phyloP scores from a whole-genome alignment of 2,113 vertebrate species.

The Corvus hawaiiensis region DNA sequence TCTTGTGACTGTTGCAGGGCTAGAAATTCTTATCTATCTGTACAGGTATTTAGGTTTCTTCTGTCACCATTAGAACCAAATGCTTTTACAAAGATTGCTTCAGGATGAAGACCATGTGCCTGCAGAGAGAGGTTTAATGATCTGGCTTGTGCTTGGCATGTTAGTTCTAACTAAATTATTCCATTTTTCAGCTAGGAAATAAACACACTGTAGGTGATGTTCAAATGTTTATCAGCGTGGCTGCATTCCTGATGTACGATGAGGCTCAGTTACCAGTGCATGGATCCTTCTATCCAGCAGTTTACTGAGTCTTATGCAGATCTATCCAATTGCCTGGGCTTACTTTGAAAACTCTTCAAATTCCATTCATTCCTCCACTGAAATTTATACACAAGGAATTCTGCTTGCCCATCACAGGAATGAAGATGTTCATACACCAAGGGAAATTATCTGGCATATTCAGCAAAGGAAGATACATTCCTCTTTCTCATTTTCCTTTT shows the following conservation, averaged over 20 bases:
- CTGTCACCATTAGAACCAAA: not conserved
- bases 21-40: not conserved
- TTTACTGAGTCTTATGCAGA: not conserved
- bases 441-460: not conserved
- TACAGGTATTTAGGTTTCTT: not conserved
- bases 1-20: not conserved
- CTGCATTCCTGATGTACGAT: not conserved
- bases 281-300: not conserved
- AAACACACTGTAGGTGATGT: not conserved
- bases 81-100: not conserved
- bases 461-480: not conserved
- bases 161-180: not conserved
- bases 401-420: not conserved
- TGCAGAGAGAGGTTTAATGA: conserved; percentile 1
- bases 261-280: not conserved
- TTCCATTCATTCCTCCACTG: not conserved
- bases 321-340: not conserved
- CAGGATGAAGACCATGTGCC: not conserved
- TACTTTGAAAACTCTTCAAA: not conserved
- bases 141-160: not conserved
- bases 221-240: not conserved
- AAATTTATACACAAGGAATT: not conserved
- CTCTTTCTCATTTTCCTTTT: not conserved
- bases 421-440: not conserved
- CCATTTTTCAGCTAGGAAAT: not conserved